These are phyloP conservation scores for Prorops nasuta DNA, from an alignment of 1,140 invertebrate species.

Conservation along the genomic window DNA sequence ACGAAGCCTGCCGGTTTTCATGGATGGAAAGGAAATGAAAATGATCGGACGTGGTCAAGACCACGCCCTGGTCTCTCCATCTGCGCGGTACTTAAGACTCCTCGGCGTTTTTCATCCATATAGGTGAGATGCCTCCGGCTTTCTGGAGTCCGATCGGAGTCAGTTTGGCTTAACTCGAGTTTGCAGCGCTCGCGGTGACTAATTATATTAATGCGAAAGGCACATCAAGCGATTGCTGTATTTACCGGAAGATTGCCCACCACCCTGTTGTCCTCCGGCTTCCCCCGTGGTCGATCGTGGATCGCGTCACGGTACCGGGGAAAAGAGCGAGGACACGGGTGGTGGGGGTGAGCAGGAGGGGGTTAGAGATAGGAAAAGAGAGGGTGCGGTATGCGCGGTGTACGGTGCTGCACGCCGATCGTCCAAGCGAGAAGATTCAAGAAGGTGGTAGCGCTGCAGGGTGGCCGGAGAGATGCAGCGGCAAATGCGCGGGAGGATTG, in stretches of 20 bases:
- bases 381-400: neutral
- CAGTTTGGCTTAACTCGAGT: too few relatives aligned
- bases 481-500: conserved; percentile 35
- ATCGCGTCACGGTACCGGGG: neutral
- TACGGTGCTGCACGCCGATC: neutral
- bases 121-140: too few relatives aligned
- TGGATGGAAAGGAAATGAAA: conserved; percentile 41
- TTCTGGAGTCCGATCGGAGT: too few relatives aligned
- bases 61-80: neutral
- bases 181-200: conserved; percentile 53
- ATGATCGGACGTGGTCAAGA: conserved; percentile 26
- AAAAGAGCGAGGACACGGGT: neutral
- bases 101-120: too few relatives aligned
- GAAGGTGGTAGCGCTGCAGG: neutral
- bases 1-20: conserved; percentile 20
- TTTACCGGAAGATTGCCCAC: conserved; percentile 51
- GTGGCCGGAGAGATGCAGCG: neutral
- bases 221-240: conserved; percentile 54
- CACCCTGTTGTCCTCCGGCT: conserved; percentile 18
- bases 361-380: neutral
- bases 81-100: neutral
- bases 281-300: conserved; percentile 2
- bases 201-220: conserved; percentile 58
- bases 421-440: neutral
- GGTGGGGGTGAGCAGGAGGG: neutral